These are phyloP conservation scores for Uria lomvia DNA, from an alignment of 2,113 vertebrate species.

Conservation along the genomic window DNA sequence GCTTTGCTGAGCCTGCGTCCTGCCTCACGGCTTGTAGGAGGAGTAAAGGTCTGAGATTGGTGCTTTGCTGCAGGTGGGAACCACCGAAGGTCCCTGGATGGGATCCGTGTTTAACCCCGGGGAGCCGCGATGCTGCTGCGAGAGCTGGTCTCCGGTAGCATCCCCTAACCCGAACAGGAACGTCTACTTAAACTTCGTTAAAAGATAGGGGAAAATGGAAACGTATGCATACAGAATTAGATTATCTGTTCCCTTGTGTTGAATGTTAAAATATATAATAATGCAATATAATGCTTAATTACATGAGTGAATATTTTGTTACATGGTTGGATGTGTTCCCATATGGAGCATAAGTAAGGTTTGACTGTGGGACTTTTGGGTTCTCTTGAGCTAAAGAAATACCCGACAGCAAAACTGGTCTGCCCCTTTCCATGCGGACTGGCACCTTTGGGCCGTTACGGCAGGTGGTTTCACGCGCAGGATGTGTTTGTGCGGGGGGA, in stretches of 20 bases:
- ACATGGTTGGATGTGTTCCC: not conserved
- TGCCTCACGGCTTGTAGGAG: not conserved
- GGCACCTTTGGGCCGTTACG: fast-evolving
- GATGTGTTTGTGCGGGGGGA: fast-evolving
- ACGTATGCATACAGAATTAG: not conserved
- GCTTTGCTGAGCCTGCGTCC: not conserved
- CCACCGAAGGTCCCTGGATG: fast-evolving
- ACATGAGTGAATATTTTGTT: not conserved
- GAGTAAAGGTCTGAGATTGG: not conserved
- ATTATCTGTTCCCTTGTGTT: not conserved
- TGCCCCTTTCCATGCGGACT: fast-evolving
- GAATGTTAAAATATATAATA: not conserved
- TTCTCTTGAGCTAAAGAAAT: not conserved
- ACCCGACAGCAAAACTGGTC: not conserved
- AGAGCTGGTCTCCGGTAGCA: not conserved
- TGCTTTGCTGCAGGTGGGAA: not conserved
- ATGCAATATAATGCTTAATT: not conserved
- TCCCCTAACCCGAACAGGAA: no score
- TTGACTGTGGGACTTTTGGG: not conserved
- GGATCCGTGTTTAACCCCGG: not conserved
- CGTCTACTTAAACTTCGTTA: not conserved
- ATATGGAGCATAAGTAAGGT: not conserved
- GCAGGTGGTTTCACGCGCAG: fast-evolving
- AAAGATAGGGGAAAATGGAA: not conserved
- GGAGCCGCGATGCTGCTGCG: not conserved